Conservation (phyloP, 2,888 invertebrate genomes). For the Apotomis betuletana region DNA sequence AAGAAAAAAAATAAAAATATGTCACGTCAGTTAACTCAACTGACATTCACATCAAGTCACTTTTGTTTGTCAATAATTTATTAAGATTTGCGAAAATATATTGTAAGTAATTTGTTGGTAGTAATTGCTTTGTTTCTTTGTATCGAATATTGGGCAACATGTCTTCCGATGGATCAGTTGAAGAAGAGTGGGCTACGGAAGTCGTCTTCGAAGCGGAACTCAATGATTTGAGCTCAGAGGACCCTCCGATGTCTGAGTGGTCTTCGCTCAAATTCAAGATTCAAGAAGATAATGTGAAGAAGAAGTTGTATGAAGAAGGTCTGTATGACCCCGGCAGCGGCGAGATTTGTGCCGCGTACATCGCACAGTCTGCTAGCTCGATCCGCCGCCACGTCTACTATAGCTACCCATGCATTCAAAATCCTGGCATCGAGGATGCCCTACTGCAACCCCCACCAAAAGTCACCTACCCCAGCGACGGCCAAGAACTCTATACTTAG, state of each 20-base stretch:
- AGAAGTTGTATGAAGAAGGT: conserved; percentile 51
- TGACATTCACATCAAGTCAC: neutral
- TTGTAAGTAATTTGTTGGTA: too few relatives aligned
- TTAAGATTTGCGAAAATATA: conserved; percentile 1
- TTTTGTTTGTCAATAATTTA: conserved; percentile 3
- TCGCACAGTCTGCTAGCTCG: conserved; percentile 63
- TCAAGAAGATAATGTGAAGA: conserved; percentile 56
- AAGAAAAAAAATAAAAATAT: too few relatives aligned
- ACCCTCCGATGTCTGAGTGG: conserved; percentile 68
- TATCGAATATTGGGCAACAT: neutral
- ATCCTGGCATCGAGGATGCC: conserved; percentile 68
- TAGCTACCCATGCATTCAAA: conserved; percentile 65
- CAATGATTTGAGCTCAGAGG: conserved; percentile 58
- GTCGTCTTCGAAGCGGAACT: conserved; percentile 46
- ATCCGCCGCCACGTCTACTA: conserved; percentile 65
- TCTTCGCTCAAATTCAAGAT: conserved; percentile 58
- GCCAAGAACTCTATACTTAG: conserved; percentile 70
- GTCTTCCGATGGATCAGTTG: conserved; percentile 26
- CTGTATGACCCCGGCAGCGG: conserved; percentile 64
- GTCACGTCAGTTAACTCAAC: too few relatives aligned
- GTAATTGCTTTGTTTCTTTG: neutral
- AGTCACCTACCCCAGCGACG: conserved; percentile 62
- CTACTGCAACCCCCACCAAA: conserved; percentile 54
- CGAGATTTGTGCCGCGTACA: conserved; percentile 65
- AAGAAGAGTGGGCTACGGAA: conserved; percentile 40